Base-by-base conservation (phyloP, 2,797 vertebrate species). In the Urophycis tenuis region DNA sequence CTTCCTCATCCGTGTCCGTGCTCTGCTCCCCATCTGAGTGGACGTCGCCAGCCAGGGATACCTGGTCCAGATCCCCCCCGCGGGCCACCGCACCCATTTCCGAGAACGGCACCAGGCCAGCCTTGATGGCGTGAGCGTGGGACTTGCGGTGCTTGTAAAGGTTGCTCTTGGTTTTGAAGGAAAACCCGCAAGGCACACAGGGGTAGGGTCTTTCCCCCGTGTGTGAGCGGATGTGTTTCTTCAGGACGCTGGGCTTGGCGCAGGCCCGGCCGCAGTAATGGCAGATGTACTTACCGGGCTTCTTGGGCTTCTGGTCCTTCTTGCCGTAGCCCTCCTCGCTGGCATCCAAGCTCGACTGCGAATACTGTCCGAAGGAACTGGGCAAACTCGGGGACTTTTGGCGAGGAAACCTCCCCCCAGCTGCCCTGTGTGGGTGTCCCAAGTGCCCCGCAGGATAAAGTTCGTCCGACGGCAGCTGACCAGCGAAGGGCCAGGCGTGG, bases 101-200 rank as follows among this genome's bases (percentile, higher is more conserved):
- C 22, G 96, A 96, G 88, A 96, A 99, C 31, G 97, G 96, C 83
- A 97, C 95, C 73, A 99, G 90, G 76, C 97, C 96, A 33, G 98
- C 97, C 93, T 99, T 99, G 90, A 99, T 98, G 83, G 97, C 98
- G 76, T 99, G 98, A 81, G 98, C 97, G 72, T 99, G 98, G 39
- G 98, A 99, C 86, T 99, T 99, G 85, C 98, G 95, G 90, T 99
- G 98, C 92, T 99, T 99, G 90, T 99, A 99, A 85, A 99, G 94
- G 92, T 99, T 99, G 90, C 97, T 99, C 91, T 99, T 99, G 0
- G 98, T 99, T 93, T 99, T 99, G 88, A 99, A 99, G 71, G 97
- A 99, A 88, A 99, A 99, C 81, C 98, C 98, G 82, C 98, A 99
- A 32, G 98, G 97, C 81, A 94, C 93, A 83, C 98, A 99, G 17